Percentiles rank a stretch among this genome's conserved stretches.
These are phyloP conservation scores for Poecile montanus DNA, from an alignment of 2,797 vertebrate genomes.

Conservation along the genomic window DNA sequence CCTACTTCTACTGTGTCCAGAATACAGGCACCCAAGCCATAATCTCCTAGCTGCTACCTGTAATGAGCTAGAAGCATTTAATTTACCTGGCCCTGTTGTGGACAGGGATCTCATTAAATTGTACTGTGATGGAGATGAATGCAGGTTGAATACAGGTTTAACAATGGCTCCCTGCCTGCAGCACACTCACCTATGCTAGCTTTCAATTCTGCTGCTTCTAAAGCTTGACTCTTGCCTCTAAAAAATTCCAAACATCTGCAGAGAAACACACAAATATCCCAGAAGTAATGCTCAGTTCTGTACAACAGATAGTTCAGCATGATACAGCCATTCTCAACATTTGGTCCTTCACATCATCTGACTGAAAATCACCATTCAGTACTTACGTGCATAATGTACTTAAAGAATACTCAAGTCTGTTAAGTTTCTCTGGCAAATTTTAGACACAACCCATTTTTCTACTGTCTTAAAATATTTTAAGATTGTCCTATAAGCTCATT, in stretches of 20 bases:
- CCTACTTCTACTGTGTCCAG: not conserved
- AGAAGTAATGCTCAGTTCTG: not conserved
- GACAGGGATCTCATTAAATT: not conserved
- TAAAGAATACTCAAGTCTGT: not conserved
- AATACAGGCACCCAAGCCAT: not conserved
- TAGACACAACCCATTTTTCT: not conserved
- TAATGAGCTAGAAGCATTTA: not conserved
- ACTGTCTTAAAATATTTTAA: not conserved
- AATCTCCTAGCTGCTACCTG: not conserved
- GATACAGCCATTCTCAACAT: not conserved
- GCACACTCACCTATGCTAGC: not conserved
- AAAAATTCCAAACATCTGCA: not conserved
- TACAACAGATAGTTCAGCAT: not conserved
- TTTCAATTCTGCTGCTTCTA: not conserved
- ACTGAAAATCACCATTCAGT: not conserved
- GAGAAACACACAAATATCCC: not conserved
- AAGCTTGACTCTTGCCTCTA: not conserved
- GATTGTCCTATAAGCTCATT: not conserved
- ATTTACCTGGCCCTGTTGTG: not conserved
- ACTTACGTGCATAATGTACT: rapidly evolving
- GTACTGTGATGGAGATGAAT: not conserved
- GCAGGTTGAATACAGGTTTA: not conserved
- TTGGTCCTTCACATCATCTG: not conserved
- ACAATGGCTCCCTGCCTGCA: not conserved
- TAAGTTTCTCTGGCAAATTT: not conserved